These are phyloP conservation scores for Cromileptes altivelis DNA, from an alignment of 2,113 vertebrate genomes.

Conservation along the genomic window DNA sequence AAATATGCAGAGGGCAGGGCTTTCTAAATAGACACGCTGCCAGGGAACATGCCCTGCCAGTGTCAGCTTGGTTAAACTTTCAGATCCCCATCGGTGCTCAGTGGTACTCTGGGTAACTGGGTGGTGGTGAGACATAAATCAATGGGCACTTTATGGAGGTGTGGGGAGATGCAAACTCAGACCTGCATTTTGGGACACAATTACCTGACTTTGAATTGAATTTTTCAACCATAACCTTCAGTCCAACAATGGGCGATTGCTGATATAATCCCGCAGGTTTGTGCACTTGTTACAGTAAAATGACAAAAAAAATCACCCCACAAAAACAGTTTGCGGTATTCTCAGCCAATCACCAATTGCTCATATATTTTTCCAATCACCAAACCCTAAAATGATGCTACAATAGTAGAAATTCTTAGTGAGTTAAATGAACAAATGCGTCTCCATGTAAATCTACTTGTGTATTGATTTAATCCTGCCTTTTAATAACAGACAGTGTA, in stretches of 20 bases:
- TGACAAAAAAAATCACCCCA: no score
- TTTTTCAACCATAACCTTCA: no score
- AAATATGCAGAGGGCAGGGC: constrained; percentile 67
- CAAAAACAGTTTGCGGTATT: no score
- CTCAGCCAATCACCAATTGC: no score
- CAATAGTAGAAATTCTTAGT: not conserved
- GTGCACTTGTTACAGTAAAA: no score
- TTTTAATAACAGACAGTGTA: constrained; percentile 40
- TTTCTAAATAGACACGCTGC: constrained; percentile 48
- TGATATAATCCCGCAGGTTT: no score
- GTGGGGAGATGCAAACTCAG: not conserved
- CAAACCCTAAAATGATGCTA: no score
- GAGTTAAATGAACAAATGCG: not conserved
- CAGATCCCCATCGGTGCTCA: constrained; percentile 51
- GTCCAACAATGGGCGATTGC: no score
- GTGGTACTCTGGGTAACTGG: constrained; percentile 41
- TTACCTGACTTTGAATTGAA: not conserved
- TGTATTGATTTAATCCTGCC: constrained; percentile 15
- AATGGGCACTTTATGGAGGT: constrained; percentile 1
- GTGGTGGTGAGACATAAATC: constrained; percentile 29
- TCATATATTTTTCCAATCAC: no score
- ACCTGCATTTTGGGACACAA: not conserved
- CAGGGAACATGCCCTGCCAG: constrained; percentile 44
- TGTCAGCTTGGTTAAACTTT: constrained; percentile 71
- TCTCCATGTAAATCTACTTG: not conserved